Evolutionary conservation across 35 echinoderm and acorn worm species (phyloP), one percentile per base, ranked within the genome.

Genomic region (Ophioderma brevispina): DNA sequence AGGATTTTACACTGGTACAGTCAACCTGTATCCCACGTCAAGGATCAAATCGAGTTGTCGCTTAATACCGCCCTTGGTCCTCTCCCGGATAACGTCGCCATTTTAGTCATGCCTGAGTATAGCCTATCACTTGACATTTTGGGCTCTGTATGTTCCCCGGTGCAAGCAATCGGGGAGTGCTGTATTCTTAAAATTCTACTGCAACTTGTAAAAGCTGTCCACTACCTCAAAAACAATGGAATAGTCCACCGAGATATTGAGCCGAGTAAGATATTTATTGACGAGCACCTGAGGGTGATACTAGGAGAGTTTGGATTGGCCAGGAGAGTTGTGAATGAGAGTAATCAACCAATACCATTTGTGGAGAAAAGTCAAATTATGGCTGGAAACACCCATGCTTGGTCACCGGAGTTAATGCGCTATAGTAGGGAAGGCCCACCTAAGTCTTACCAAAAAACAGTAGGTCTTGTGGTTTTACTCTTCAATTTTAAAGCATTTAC

Each of bases 211-310:
- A 81, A 89, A 89, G 87, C 87, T 38, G 39, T 89, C 0, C 25
- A 39, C 0, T 63, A 89, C 79, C 87, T 89, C 23, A 39, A 39
- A 30, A 63, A 34, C 37, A 38, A 89, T 40, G 59, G 70, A 33
- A 75, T 89, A 81, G 87, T 77, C 36, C 87, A 89, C 39, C 78
- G 87, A 11, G 87, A 89, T 55, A 81, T 89, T 33, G 79, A 89
- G 34, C 49, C 87, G 36, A 81, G 59, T 32, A 56, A 52, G 31
- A 33, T 89, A 8, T 79, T 81, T 39, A 55, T 89, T 1, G 79
- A 80, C 34, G 40, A 80, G 36, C 78, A 81, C 59, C 41, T 89
- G 28, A 49, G 55, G 33, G 40, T 89, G 0, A 78, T 89, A 4
- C 55, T 89, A 11, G 87, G 87, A 0, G 87, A 81, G 40, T 89